These are phyloP conservation scores for Oenanthe oenanthe DNA, from an alignment of 2,113 vertebrate genomes.

Conservation along the genomic window DNA sequence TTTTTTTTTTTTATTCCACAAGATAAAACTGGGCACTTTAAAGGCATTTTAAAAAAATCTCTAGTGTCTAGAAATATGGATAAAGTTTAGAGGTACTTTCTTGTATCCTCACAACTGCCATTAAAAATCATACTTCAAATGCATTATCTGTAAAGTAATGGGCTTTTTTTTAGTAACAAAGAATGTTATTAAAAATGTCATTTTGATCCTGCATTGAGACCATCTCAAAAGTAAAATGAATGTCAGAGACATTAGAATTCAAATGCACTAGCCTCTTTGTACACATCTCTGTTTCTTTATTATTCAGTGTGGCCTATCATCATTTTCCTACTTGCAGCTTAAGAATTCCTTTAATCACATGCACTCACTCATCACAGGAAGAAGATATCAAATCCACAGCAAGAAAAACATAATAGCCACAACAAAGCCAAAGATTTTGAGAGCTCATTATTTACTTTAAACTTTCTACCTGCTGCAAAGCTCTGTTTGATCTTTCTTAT, in stretches of 20 bases:
- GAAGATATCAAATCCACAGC: slow-evolving; percentile 9
- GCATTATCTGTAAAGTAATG: background rate
- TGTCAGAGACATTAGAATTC: background rate
- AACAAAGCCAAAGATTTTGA: background rate
- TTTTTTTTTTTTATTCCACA: background rate
- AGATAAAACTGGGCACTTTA: background rate
- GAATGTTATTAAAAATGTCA: background rate
- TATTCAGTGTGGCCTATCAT: background rate
- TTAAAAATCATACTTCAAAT: background rate
- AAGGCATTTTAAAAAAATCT: background rate
- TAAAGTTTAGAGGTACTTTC: background rate
- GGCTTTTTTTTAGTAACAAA: background rate
- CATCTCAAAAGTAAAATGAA: background rate
- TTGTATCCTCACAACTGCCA: background rate
- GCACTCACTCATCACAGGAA: background rate
- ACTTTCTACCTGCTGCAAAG: background rate
- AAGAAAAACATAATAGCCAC: background rate
- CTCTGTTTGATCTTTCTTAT: background rate
- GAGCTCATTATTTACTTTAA: background rate
- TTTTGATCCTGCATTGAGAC: background rate
- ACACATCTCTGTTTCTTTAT: background rate
- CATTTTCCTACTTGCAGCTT: background rate
- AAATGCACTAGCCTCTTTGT: background rate
- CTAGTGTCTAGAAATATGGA: background rate
- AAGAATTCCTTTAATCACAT: slow-evolving; percentile 10